A percentile compares a stretch with the other conserved stretches of the same genome.
Evolutionary conservation across 1,140 invertebrate species (phyloP).

Genomic region (Danaus melanippus): DNA sequence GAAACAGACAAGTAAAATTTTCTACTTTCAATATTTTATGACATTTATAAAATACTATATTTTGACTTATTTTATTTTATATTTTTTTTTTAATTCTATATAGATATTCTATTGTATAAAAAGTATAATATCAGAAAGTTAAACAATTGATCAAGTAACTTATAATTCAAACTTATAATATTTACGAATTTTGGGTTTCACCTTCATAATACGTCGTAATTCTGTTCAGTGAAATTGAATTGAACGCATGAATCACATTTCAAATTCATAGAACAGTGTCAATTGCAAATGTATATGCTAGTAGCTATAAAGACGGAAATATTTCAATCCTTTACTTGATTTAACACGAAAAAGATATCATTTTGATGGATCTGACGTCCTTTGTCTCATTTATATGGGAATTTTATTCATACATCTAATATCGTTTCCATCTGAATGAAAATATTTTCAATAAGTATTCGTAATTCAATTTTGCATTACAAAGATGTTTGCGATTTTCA

Average conservation of each 20-base stretch:
- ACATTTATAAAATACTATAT: too few relatives aligned
- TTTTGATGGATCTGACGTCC: conserved; percentile 25
- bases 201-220: too few relatives aligned
- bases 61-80: too few relatives aligned
- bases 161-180: too few relatives aligned
- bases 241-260: conserved; percentile 9
- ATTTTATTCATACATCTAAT: conserved; percentile 45
- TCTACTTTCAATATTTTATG: too few relatives aligned
- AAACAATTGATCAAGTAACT: too few relatives aligned
- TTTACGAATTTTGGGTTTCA: too few relatives aligned
- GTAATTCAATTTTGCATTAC: conserved; percentile 31
- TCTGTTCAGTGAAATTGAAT: neutral
- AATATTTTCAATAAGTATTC: conserved; percentile 53
- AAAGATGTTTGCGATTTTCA: conserved; percentile 23
- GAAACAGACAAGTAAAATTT: too few relatives aligned
- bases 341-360: conserved; percentile 27
- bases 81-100: too few relatives aligned
- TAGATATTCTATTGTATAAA: too few relatives aligned
- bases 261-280: conserved; percentile 14
- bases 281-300: conserved; percentile 14
- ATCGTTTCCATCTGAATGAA: conserved; percentile 47
- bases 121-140: too few relatives aligned
- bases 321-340: conserved; percentile 39
- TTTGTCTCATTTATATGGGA: conserved; percentile 34
- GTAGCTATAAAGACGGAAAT: conserved; percentile 20